Base-by-base conservation (phyloP, 2,113 vertebrate species). In the Cnemophilus loriae region DNA sequence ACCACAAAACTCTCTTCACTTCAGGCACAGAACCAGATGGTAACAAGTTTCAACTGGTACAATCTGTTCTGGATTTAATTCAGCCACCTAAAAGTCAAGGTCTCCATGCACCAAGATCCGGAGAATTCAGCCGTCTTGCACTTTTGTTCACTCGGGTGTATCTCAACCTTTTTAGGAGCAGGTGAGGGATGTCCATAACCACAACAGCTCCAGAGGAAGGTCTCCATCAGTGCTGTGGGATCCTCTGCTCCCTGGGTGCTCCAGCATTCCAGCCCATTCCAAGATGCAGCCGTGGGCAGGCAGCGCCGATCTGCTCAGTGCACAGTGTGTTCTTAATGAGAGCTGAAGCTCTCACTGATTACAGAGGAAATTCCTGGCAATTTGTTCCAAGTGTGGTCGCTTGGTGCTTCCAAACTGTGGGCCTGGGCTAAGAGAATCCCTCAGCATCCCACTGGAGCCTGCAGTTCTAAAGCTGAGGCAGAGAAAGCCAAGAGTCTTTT, bases 1-100 rank as follows among this genome's bases (percentile, higher is more conserved):
- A 95, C 96, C 95, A 82, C 93, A 96, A 92, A 95, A 91, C 89
- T 84, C 94, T 90, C 70, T 81, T 89, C 93, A 87, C 90, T 96
- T 33, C 24, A 91, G 86, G 89, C 91, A 82, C 42, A 87, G 86
- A 89, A 91, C 41, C 95, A 97, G 93, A 91, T 76, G 87, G 91
- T 68, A 93, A 89, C 84, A 79, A 91, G 77, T 60, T 85, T 39
- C 91, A 96, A 81, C 53, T 86, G 44, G 84, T n/a, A 91, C 80
- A 84, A 27, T 64, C 89, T 93, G 84, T 18, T 95, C 71, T 24
- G 81, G 87, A 81, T 93, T 95, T 79, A 37, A 55, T 68, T 22
- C 52, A 78, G 77, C 35, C 91, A 89, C 87, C 77, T 75, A 71
- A 27, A 75, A 92, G 84, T 82, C 93, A 68, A 91, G 67, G 77